Evolutionary conservation across 1,140 invertebrate species (phyloP), one percentile per base, ranked within the genome.

Genomic region (Cydia strobilella): DNA sequence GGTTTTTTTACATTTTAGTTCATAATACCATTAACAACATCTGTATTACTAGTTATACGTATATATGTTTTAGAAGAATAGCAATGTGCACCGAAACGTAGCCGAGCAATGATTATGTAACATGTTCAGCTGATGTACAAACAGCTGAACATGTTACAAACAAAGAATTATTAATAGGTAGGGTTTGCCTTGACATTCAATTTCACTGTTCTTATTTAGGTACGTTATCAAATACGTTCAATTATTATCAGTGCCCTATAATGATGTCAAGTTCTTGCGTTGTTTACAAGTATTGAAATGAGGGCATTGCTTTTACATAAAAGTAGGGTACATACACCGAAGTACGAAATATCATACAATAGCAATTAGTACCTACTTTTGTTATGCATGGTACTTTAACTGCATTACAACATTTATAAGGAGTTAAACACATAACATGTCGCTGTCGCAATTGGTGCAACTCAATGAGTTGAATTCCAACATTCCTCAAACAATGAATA

Each of bases 361-460:
- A 69, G 20, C 15, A 59, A 73, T 74, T 74, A 77, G 72, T 27
- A 74, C 51, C 25, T 51, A 74, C 35, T 65, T 66, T 71, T 63
- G 62, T 78, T 76, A 78, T 73, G 77, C 74, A 63, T 54, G 74
- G 65, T 35, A 69, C 27, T 3, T 69, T 18, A 72, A 54, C 45
- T 39, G 39, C 39, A 78, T 76, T 77, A 72, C 74, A 76, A 76
- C 74, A 72, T 73, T 71, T 75, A 72, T 72, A 42, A 75, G 73
- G 45, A 71, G 76, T 77, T 74, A 77, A 72, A 27, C 59, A 78
- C 65, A 76, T 74, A 76, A 78, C 63, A 63, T n/a, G n/a, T n/a
- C n/a, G n/a, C 45, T 65, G 74, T 73, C 73, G 77, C 74, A 5
- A 66, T 71, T 65, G 25, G 69, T 72, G 74, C 48, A 74, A 77